phyloP scores from a whole-genome alignment of 1,140 invertebrate genomes.

The Lethrus apterus region DNA sequence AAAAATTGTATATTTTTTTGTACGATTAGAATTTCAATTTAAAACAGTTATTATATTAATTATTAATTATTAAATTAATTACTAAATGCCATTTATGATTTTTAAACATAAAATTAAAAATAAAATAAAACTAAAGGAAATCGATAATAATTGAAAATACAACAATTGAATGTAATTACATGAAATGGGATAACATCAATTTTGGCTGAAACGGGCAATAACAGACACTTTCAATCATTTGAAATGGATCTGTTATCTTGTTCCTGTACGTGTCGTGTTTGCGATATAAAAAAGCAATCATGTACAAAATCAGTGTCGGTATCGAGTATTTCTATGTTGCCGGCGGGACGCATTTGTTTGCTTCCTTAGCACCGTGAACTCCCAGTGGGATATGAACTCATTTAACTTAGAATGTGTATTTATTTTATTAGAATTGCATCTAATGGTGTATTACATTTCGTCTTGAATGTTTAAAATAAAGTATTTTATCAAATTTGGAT shows the following conservation, averaged over 20 bases:
- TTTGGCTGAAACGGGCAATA: conserved; percentile 37
- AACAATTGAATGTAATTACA: conserved; percentile 13
- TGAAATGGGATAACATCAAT: conserved; percentile 27
- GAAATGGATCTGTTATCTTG: conserved; percentile 40
- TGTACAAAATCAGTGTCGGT: conserved; percentile 42
- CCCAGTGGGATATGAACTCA: conserved; percentile 40
- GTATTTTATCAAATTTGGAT: too few species aligned
- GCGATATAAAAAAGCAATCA: conserved; percentile 44
- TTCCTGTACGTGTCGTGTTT: conserved; percentile 40
- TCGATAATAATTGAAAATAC: too few species aligned
- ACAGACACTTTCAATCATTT: conserved; percentile 39
- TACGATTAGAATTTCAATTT: too few species aligned
- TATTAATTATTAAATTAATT: too few species aligned
- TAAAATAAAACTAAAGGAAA: too few species aligned
- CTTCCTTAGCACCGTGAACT: conserved; percentile 25
- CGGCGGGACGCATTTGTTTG: conserved; percentile 41
- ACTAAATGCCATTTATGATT: too few species aligned
- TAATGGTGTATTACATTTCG: conserved; percentile 38
- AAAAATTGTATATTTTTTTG: too few species aligned
- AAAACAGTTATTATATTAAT: too few species aligned
- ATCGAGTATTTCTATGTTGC: conserved; percentile 43
- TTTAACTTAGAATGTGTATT: conserved; percentile 44
- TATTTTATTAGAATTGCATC: conserved; percentile 41
- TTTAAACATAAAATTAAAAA: too few species aligned
- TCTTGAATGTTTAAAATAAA: too few species aligned